phyloP scores from a whole-genome alignment of 1,140 invertebrate genomes.

The Anagrus nilaparvatae region DNA sequence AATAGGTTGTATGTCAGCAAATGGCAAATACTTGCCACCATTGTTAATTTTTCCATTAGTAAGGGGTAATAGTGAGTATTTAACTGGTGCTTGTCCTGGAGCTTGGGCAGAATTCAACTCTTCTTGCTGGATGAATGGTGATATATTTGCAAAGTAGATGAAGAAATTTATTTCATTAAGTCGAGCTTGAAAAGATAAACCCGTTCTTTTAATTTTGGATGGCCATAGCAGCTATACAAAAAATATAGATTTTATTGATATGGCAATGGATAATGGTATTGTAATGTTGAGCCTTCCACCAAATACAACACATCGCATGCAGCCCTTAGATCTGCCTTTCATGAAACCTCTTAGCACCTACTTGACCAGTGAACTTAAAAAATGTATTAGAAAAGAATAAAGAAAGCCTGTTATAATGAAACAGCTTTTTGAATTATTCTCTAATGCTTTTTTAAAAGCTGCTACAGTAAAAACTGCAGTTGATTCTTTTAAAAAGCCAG shows the following conservation, averaged over 20 bases:
- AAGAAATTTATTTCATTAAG: constrained; percentile 30
- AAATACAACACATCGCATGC: constrained; percentile 28
- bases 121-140: constrained; percentile 25
- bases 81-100: constrained; percentile 31
- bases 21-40: constrained; percentile 30
- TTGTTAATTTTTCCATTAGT: constrained; percentile 27
- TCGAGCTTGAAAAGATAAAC: constrained; percentile 17
- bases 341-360: no score
- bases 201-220: constrained; percentile 27
- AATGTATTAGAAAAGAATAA: no score
- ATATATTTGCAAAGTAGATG: background rate
- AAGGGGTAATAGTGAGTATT: no score
- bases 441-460: no score
- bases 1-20: no score
- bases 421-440: no score
- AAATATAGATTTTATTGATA: constrained; percentile 13
- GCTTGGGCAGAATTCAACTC: constrained; percentile 20
- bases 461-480: no score
- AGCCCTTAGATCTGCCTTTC: constrained; percentile 33
- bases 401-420: no score
- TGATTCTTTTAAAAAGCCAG: no score
- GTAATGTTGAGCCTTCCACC: constrained; percentile 22
- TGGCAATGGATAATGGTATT: constrained; percentile 19
- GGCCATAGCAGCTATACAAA: constrained; percentile 26
- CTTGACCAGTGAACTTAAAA: no score